Evolutionary conservation across 1,140 invertebrate genomes (phyloP).

Genomic region (Cydia fagiglandana): DNA sequence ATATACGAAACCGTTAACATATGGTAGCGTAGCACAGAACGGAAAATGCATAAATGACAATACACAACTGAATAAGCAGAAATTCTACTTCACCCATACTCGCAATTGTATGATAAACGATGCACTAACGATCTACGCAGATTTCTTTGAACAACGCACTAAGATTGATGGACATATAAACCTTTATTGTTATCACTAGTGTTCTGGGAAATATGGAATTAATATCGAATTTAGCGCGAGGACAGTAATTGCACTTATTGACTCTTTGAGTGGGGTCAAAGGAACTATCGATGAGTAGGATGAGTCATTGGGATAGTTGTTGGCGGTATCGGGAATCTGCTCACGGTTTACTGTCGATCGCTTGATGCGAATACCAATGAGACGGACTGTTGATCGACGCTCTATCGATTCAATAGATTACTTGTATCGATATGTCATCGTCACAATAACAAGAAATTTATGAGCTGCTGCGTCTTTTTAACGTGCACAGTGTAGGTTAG

Average conservation of each 20-base stretch:
- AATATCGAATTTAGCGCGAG: slow-evolving; percentile 69
- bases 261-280: slow-evolving; percentile 72
- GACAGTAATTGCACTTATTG: slow-evolving; percentile 67
- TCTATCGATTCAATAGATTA: slow-evolving; percentile 14
- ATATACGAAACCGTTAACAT: too few relatives aligned
- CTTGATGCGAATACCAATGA: slow-evolving; percentile 64
- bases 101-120: slow-evolving; percentile 29
- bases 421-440: slow-evolving; percentile 6
- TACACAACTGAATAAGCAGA: background rate
- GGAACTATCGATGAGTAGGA: slow-evolving; percentile 63
- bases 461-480: background rate
- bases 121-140: slow-evolving; percentile 23
- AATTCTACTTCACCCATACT: background rate
- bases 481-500: background rate
- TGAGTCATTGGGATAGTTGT: slow-evolving; percentile 66
- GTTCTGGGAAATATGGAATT: slow-evolving; percentile 60
- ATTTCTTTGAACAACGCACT: slow-evolving; percentile 12
- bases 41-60: background rate
- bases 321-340: slow-evolving; percentile 57
- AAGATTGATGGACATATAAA: slow-evolving; percentile 33
- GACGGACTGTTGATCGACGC: slow-evolving; percentile 46
- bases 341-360: slow-evolving; percentile 57
- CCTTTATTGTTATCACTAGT: slow-evolving; percentile 40
- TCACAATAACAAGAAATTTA: background rate
- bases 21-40: background rate